Conservation (phyloP, 2,888 invertebrate species). For the Caenorhabditis drosophilae region DNA sequence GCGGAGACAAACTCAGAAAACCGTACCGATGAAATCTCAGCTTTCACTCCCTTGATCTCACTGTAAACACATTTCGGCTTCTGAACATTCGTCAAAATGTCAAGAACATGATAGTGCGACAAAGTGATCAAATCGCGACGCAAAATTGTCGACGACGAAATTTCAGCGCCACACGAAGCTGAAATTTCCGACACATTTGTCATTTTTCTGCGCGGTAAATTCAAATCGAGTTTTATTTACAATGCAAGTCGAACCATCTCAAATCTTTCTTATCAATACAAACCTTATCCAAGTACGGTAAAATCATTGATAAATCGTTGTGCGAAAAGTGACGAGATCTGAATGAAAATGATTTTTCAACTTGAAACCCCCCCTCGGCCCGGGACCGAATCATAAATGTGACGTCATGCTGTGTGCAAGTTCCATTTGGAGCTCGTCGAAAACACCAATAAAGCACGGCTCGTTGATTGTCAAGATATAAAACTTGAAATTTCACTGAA, state of each 20-base stretch:
- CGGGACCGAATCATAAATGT: conserved; percentile 41
- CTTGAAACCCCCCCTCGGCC: too few relatives aligned
- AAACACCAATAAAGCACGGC: conserved; percentile 55
- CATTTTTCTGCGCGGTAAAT: too few relatives aligned
- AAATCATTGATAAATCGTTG: conserved; percentile 52
- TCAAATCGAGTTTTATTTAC: too few relatives aligned
- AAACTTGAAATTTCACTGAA: conserved; percentile 48
- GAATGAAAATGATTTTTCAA: background rate
- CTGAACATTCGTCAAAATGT: conserved; percentile 56
- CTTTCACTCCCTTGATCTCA: conserved; percentile 45
- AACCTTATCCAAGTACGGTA: conserved; percentile 49
- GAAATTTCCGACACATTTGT: too few relatives aligned
- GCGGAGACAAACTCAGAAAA: too few relatives aligned
- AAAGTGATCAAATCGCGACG: conserved; percentile 52
- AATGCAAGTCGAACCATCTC: conserved; percentile 58
- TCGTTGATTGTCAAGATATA: conserved; percentile 56
- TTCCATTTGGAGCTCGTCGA: conserved; percentile 31
- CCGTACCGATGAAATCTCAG: conserved; percentile 44
- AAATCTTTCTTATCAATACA: conserved; percentile 46
- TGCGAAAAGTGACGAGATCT: conserved; percentile 48
- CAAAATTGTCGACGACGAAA: conserved; percentile 44
- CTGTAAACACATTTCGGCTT: conserved; percentile 48
- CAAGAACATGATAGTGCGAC: conserved; percentile 54
- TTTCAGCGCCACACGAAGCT: conserved; percentile 53
- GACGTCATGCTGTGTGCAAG: conserved; percentile 47